phyloP scores from a whole-genome alignment of 2,888 invertebrate species.

The Xiphydria camelus region DNA sequence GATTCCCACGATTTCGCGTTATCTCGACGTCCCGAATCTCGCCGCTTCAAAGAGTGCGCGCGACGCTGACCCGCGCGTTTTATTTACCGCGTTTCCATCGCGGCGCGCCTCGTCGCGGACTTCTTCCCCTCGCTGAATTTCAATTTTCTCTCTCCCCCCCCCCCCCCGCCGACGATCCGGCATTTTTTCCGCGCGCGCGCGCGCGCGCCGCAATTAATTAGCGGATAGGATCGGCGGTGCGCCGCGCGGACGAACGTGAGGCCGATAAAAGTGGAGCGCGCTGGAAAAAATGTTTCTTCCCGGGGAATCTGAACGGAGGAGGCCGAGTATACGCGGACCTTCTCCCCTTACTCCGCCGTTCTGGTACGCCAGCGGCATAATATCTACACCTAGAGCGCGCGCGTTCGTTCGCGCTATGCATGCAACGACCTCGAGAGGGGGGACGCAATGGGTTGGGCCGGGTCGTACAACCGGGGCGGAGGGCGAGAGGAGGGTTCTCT shows the following conservation, averaged over 20 bases:
- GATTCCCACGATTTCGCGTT: no score
- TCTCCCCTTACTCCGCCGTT: constrained; percentile 9
- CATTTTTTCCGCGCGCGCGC: constrained; percentile 12
- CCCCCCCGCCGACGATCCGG: constrained; percentile 9
- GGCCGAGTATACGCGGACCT: no score
- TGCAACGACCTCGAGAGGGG: constrained; percentile 21
- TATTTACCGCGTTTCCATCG: constrained; percentile 8
- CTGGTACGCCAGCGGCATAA: constrained; percentile 32
- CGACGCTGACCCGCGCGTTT: no score
- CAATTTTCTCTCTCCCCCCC: no score
- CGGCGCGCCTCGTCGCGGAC: constrained; percentile 23
- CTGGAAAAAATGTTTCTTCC: constrained; percentile 45
- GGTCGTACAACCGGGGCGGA: no score
- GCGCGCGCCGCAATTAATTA: constrained; percentile 46
- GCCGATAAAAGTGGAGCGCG: constrained; percentile 47
- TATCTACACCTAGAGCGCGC: constrained; percentile 27
- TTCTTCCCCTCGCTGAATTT: constrained; percentile 27
- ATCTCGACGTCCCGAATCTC: no score
- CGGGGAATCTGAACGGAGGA: neutral
- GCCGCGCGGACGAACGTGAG: constrained; percentile 21
- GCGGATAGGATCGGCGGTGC: constrained; percentile 33
- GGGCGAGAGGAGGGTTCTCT: no score
- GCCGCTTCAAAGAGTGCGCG: no score
- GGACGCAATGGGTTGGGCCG: constrained; percentile 17
- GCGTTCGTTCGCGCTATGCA: constrained; percentile 25